Conservation (phyloP, 37 sponge, comb jelly and placozoan species). For the Tethya wilhelma region DNA sequence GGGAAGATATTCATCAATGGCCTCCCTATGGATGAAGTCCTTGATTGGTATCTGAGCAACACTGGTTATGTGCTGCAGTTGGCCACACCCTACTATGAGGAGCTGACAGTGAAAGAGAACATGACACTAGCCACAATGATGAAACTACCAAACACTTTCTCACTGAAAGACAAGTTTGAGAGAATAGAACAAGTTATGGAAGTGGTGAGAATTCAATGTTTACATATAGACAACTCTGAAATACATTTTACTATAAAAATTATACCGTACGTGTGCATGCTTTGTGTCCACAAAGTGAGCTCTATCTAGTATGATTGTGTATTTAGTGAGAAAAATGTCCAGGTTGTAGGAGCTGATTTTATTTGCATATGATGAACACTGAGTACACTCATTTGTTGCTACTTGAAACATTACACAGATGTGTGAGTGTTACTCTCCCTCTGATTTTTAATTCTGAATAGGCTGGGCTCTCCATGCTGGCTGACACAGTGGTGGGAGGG, state of each 20-base stretch:
- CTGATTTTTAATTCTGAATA: background rate
- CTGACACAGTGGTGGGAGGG: slow-evolving; percentile 87
- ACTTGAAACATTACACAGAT: too few species aligned
- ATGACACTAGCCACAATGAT: slow-evolving; percentile 69
- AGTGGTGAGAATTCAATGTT: slow-evolving; percentile 39
- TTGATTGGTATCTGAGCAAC: slow-evolving; percentile 62
- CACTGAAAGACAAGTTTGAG: slow-evolving; percentile 46
- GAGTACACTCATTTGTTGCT: too few species aligned
- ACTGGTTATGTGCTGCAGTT: slow-evolving; percentile 80
- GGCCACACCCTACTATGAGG: slow-evolving; percentile 71
- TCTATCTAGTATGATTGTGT: too few species aligned
- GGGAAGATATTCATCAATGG: slow-evolving; percentile 65
- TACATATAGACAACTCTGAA: too few species aligned
- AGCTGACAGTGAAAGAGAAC: slow-evolving; percentile 76
- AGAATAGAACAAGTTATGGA: slow-evolving; percentile 70
- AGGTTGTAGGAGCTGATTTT: too few species aligned
- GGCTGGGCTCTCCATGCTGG: slow-evolving; percentile 74
- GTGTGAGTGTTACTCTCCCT: too few species aligned
- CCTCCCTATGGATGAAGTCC: slow-evolving; percentile 40
- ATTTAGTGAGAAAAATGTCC: too few species aligned
- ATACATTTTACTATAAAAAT: too few species aligned
- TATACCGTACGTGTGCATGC: too few species aligned
- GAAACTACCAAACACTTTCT: slow-evolving; percentile 35
- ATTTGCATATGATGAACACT: too few species aligned
- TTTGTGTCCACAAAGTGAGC: too few species aligned